Evolutionary conservation across 2,888 invertebrate species (phyloP).

Genomic region (Adineta ricciae): DNA sequence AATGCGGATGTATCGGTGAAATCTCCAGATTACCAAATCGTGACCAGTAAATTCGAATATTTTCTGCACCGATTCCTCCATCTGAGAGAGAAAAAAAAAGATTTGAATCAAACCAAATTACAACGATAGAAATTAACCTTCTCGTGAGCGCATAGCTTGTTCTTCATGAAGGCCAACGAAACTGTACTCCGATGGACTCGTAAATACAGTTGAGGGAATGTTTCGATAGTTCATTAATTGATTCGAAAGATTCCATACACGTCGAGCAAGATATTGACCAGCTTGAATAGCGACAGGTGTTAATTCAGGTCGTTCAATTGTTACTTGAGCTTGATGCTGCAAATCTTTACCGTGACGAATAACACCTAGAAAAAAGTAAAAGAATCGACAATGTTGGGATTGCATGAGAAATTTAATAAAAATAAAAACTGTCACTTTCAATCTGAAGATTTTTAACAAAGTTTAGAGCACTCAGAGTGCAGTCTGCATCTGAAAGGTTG

Average conservation of each 20-base stretch:
- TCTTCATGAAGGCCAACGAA: not conserved
- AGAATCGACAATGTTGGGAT: no score
- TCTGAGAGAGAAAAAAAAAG: not conserved
- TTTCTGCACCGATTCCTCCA: not conserved
- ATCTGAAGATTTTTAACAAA: no score
- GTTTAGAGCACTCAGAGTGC: no score
- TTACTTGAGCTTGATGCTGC: not conserved
- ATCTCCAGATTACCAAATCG: not conserved
- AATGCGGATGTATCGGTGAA: not conserved
- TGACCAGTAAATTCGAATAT: not conserved
- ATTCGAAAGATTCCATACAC: not conserved
- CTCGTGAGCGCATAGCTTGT: not conserved
- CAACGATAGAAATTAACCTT: not conserved
- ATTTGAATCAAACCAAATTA: no score
- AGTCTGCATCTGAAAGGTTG: no score
- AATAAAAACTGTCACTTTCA: no score
- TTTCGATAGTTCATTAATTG: not conserved
- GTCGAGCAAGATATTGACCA: not conserved
- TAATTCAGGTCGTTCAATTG: conserved; percentile 60
- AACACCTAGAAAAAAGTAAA: not conserved
- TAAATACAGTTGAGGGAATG: not conserved
- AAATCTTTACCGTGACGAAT: not conserved
- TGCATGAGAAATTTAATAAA: no score
- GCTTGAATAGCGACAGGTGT: conserved; percentile 65
- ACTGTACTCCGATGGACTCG: not conserved